Evolutionary conservation across 2,797 vertebrate species (phyloP).

Genomic region (Distichodus sexfasciatus): DNA sequence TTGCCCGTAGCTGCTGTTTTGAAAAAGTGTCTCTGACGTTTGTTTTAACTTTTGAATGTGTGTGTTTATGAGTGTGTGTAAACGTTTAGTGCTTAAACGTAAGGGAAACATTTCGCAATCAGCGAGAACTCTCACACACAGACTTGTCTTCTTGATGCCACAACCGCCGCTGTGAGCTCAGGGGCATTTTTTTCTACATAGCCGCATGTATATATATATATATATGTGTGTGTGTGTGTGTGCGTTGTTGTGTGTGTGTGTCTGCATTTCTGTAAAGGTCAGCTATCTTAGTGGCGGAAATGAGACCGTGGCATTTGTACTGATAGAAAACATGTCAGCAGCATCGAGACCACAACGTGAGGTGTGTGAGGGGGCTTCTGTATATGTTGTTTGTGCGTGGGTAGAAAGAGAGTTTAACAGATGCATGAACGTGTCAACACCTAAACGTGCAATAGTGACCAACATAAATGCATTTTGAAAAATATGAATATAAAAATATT

Average conservation of each 20-base stretch:
- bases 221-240: background rate
- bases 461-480: too few relatives aligned
- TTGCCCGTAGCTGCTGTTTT: too few relatives aligned
- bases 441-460: too few relatives aligned
- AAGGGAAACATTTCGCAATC: too few relatives aligned
- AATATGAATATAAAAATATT: too few relatives aligned
- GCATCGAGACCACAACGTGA: constrained; percentile 18
- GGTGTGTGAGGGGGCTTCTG: constrained; percentile 27
- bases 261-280: constrained; percentile 42
- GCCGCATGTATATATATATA: background rate
- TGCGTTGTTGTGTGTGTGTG: constrained; percentile 3
- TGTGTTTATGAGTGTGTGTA: too few relatives aligned
- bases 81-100: too few relatives aligned
- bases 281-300: constrained; percentile 31
- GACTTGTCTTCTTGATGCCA: background rate
- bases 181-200: background rate
- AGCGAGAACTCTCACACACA: too few relatives aligned
- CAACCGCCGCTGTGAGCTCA: background rate
- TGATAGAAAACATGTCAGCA: constrained; percentile 44
- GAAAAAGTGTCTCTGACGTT: too few relatives aligned
- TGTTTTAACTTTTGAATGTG: too few relatives aligned
- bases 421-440: too few relatives aligned
- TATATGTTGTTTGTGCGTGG: constrained; percentile 17
- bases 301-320: constrained; percentile 30
- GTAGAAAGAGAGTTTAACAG: background rate